Evolutionary conservation across 2,797 vertebrate genomes (phyloP), one percentile per base, ranked within the genome.

Genomic region (Phalloptychus januarius): DNA sequence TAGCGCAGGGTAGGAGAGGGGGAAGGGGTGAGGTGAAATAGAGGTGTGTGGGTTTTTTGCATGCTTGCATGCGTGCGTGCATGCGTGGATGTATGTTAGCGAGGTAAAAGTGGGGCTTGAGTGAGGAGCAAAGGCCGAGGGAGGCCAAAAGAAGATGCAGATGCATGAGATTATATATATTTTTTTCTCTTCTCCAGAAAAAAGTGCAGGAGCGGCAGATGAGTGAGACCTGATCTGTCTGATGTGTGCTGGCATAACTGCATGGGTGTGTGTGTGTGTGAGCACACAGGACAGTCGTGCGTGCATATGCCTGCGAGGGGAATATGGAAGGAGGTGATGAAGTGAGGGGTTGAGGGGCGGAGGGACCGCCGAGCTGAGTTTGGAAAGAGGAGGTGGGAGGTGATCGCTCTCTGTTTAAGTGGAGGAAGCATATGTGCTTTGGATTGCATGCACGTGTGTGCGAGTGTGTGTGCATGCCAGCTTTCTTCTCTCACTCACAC

Each of bases 291-390:
- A 77, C 54, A 65, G 72, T 81, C 16, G 63, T 80, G 89, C 54
- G 31, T 86, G 88, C 85, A 80, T 88, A 84, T 85, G 83, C 69
- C 50, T 46, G 78, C 31, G 82, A 70, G 42, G 88, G 86, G 92
- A 92, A 89, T 88, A 86, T 85, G 81, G 88, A 90, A 87, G 88
- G 91, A 92, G 92, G 91, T 93, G 93, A 94, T 93, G 94, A 93
- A 93, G 94, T 92, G 92, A 92, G 86, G 88, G 90, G 90, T 84
- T 88, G 87, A 89, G 88, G 85, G 79, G 80, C 86, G 77, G 84
- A 88, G 77, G 77, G 58, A 83, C 85, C 84, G 83, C 69, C 3
- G 75, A 85, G 86, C 85, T 88, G 54, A 75, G 83, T 86, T 89
- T 86, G 87, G 86, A 83, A 85, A 87, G 87, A 85, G 90, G 80